Conservation (phyloP, 2,888 invertebrate species). For the Archaeoteleia sp. region DNA sequence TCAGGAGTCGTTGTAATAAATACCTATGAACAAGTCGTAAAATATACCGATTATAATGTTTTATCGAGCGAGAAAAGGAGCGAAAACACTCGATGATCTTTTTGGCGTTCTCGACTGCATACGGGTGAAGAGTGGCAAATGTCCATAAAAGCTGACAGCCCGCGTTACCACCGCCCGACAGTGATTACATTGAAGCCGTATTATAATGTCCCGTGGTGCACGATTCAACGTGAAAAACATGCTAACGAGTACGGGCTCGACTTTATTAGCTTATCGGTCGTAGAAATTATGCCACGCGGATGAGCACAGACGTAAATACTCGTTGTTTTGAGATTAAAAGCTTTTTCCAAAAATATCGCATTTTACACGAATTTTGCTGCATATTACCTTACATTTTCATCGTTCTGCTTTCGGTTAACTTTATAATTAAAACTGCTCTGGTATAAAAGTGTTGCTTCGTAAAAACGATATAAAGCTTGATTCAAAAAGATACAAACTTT, state of each 20-base stretch:
- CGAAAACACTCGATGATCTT: slow-evolving; percentile 2
- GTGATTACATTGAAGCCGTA: slow-evolving; percentile 26
- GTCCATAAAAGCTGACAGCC: slow-evolving; percentile 28
- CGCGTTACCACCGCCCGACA: slow-evolving; percentile 14
- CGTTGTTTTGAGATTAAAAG: slow-evolving; percentile 2
- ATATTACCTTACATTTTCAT: neutral
- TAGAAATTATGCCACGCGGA: slow-evolving; percentile 20
- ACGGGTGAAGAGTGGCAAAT: slow-evolving; percentile 12
- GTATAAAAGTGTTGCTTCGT: no score
- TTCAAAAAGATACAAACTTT: neutral
- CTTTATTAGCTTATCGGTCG: slow-evolving; percentile 33
- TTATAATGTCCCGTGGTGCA: slow-evolving; percentile 24
- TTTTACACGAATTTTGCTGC: slow-evolving; percentile 5
- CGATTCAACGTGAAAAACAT: slow-evolving; percentile 26
- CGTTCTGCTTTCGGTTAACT: no score
- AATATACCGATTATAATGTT: neutral
- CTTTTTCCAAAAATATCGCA: slow-evolving; percentile 12
- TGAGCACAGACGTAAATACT: slow-evolving; percentile 19
- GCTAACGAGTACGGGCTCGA: slow-evolving; percentile 16
- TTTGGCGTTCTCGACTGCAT: neutral
- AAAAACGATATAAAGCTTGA: no score
- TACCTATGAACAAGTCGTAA: no score
- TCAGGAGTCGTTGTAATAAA: no score
- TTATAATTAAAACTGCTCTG: no score
- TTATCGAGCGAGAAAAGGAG: neutral